phyloP scores from a whole-genome alignment of 2,888 invertebrate species.

The Mystacides longicornis region DNA sequence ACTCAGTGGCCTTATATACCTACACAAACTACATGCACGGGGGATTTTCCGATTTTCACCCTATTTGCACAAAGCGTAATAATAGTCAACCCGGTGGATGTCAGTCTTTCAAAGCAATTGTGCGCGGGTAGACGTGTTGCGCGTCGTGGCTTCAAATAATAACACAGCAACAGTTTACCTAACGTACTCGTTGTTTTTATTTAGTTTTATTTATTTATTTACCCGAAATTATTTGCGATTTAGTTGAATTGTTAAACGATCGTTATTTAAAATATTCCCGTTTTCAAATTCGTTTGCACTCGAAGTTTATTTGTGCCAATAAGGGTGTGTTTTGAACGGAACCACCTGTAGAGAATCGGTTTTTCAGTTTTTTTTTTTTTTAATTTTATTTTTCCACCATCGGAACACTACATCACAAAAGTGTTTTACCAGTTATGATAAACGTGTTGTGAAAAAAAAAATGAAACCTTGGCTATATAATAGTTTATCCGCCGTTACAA shows the following conservation, averaged over 20 bases:
- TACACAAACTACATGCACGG: not conserved
- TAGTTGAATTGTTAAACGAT: not conserved
- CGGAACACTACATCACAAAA: too few species aligned
- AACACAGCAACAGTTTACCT: conserved; percentile 10
- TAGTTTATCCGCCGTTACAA: too few species aligned
- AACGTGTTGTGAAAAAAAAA: too few species aligned
- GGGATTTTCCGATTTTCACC: not conserved
- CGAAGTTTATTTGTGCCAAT: not conserved
- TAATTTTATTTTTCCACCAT: too few species aligned
- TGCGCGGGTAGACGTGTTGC: conserved; percentile 9
- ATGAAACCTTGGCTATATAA: too few species aligned
- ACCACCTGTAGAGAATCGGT: conserved; percentile 17
- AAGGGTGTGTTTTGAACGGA: conserved; percentile 14
- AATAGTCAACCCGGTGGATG: conserved; percentile 11
- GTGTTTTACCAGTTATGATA: too few species aligned
- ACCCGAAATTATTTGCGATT: not conserved
- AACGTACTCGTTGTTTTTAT: not conserved
- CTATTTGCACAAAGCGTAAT: conserved; percentile 8
- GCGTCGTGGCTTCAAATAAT: not conserved
- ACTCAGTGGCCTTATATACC: not conserved
- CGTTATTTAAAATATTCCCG: not conserved
- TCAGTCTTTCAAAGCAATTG: conserved; percentile 13
- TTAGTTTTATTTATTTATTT: not conserved
- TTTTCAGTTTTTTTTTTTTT: not conserved
- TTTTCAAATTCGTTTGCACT: not conserved